Percentiles rank a stretch among this genome's conserved stretches.
These are phyloP conservation scores for Vipera ursinii DNA, from an alignment of 2,797 vertebrate genomes.

Conservation along the genomic window DNA sequence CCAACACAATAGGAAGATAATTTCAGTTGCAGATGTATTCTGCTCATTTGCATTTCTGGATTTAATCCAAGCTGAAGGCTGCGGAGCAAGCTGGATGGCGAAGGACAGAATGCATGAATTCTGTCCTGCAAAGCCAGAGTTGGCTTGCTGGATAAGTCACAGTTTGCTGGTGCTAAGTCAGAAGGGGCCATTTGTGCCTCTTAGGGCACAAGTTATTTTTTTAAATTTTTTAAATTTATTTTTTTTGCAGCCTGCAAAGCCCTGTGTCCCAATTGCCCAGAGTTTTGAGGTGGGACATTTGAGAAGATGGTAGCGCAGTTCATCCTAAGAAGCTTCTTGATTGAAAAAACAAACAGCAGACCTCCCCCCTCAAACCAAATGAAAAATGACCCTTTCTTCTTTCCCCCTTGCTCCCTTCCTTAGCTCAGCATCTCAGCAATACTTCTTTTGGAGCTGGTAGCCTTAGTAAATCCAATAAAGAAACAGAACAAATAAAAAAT, in stretches of 20 bases:
- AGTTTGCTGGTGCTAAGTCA: neutral
- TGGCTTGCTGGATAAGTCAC: neutral
- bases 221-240: too few relatives aligned
- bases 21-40: neutral
- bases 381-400: neutral
- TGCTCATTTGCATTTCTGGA: neutral
- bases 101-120: neutral
- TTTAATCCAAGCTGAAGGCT: neutral
- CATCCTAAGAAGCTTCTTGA: neutral
- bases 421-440: neutral
- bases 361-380: neutral
- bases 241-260: neutral
- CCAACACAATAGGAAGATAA: neutral
- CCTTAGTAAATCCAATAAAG: neutral
- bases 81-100: neutral
- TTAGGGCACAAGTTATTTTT: too few relatives aligned
- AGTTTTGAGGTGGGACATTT: neutral
- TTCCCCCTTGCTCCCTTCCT: neutral
- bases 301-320: neutral
- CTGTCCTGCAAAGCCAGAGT: neutral
- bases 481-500: neutral
- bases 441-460: neutral
- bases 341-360: neutral
- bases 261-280: neutral
- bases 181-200: neutral